Evolutionary conservation across 2,797 vertebrate species (phyloP).

Genomic region (Labroides dimidiatus): DNA sequence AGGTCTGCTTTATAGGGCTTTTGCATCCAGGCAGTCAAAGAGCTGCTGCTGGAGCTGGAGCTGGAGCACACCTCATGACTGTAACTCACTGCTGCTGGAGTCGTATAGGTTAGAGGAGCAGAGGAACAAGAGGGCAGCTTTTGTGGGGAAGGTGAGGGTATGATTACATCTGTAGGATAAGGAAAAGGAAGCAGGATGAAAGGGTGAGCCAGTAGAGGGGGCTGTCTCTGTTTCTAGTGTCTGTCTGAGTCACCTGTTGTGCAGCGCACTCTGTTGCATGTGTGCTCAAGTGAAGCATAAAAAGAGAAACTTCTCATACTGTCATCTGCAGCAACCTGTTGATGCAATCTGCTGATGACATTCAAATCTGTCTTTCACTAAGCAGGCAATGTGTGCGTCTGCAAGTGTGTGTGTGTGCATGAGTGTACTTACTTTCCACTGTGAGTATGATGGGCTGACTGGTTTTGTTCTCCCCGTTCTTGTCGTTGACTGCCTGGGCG

Average conservation of each 20-base stretch:
- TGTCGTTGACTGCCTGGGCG: constrained; percentile 97
- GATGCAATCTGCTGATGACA: constrained; percentile 31
- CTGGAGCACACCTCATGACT: constrained; percentile 30
- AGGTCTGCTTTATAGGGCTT: constrained; percentile 62
- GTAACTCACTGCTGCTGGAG: constrained; percentile 46
- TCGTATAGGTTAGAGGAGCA: constrained; percentile 20
- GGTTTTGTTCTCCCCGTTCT: constrained; percentile 99
- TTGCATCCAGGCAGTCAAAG: constrained; percentile 53
- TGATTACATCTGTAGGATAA: constrained; percentile 16
- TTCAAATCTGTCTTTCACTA: constrained; percentile 23
- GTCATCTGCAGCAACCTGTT: constrained; percentile 37
- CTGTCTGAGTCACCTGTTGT: constrained; percentile 58
- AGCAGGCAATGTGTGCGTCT: constrained; percentile 4
- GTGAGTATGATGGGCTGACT: constrained; percentile 92
- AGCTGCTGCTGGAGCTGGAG: constrained; percentile 23
- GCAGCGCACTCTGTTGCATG: constrained; percentile 1
- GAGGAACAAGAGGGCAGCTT: constrained; percentile 19
- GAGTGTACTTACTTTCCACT: constrained; percentile 90
- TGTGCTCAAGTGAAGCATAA: constrained; percentile 6
- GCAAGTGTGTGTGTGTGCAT: constrained; percentile 5
- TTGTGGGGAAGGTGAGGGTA: constrained; percentile 19
- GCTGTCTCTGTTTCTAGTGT: constrained; percentile 52
- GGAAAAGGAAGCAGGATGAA: background rate
- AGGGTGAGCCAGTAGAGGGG: constrained; percentile 59
- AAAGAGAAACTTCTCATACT: constrained; percentile 7